Conservation (phyloP, 1,140 invertebrate species). For the Rhysida immarginata region DNA sequence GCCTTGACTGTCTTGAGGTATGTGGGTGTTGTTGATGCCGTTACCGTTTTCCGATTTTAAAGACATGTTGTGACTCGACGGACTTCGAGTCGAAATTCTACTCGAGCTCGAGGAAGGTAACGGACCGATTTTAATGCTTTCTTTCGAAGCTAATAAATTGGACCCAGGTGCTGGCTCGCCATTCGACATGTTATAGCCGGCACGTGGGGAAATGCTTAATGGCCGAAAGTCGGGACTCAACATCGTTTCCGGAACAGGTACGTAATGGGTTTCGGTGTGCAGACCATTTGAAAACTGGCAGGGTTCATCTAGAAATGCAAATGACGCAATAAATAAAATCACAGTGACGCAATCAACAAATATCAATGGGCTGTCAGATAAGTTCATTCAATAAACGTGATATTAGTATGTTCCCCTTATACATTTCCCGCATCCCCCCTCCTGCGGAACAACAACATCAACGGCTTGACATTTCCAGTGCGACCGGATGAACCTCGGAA, state of each 20-base stretch:
- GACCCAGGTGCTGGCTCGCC: background rate
- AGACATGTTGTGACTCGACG: background rate
- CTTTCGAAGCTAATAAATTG: background rate
- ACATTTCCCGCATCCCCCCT: too few relatives aligned
- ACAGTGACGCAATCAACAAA: too few relatives aligned
- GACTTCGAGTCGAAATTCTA: background rate
- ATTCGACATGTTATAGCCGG: background rate
- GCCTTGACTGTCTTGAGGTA: conserved; percentile 12
- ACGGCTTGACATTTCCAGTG: too few relatives aligned
- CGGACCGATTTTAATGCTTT: too few relatives aligned
- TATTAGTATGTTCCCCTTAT: too few relatives aligned
- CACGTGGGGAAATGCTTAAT: background rate
- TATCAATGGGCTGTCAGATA: too few relatives aligned
- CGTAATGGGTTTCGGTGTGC: conserved; percentile 52
- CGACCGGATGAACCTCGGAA: too few relatives aligned
- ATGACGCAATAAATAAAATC: too few relatives aligned
- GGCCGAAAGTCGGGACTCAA: conserved; percentile 61
- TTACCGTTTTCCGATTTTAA: background rate
- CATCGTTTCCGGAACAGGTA: conserved; percentile 65
- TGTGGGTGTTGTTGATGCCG: background rate
- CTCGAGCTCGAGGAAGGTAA: background rate
- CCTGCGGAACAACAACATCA: too few relatives aligned
- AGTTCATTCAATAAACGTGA: too few relatives aligned
- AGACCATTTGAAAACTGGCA: background rate
- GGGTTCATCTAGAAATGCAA: background rate